These are phyloP conservation scores for Pemphigus obesinymphae DNA, from an alignment of 1,140 invertebrate species.

Conservation along the genomic window DNA sequence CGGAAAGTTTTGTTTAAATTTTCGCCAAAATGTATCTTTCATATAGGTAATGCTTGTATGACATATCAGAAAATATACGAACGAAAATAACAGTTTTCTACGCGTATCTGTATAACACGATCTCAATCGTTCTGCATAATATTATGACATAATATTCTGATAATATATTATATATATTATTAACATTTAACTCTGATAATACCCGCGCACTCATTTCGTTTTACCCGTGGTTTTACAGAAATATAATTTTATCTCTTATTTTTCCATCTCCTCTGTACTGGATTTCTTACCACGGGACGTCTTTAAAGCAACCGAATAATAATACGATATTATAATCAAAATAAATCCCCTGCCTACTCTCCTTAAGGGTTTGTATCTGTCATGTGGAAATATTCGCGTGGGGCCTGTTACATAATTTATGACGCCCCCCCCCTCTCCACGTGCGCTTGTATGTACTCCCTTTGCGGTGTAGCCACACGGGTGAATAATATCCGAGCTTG, in stretches of 20 bases:
- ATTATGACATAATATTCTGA: no score
- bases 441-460: background rate
- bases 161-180: no score
- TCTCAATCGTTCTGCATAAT: background rate
- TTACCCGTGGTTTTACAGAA: background rate
- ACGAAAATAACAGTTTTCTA: no score
- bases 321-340: slow-evolving; percentile 40
- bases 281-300: background rate
- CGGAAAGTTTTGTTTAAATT: no score
- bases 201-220: background rate
- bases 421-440: background rate
- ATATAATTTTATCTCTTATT: background rate
- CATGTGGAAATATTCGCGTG: slow-evolving; percentile 38
- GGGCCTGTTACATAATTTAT: slow-evolving; percentile 42
- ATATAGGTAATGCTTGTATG: no score
- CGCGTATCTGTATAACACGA: no score
- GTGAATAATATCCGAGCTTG: slow-evolving; percentile 36
- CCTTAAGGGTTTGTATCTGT: slow-evolving; percentile 38
- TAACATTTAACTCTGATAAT: no score
- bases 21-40: no score
- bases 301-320: slow-evolving; percentile 34
- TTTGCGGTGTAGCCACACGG: background rate
- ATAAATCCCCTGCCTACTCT: slow-evolving; percentile 12
- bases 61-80: no score
- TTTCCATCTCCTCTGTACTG: background rate